Base-by-base conservation (phyloP, 2,797 vertebrate genomes). In the Hoplostethus atlanticus region DNA sequence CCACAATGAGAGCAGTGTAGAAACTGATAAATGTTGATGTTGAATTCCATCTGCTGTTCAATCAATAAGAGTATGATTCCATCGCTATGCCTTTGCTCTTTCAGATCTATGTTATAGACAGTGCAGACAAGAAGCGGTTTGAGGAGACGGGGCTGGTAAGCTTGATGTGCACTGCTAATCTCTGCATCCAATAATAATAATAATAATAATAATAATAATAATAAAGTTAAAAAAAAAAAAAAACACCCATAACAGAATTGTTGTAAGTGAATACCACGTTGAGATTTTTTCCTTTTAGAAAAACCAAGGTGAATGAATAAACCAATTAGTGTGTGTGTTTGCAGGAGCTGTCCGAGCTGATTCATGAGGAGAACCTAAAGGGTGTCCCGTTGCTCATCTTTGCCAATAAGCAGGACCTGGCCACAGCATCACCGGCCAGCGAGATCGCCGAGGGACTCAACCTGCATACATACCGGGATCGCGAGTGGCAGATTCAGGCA, bases 91-190 rank as follows among this genome's bases (percentile, higher is more conserved):
- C 6, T 73, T 71, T 83, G 46, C 59, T 71, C 11, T 1, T 91
- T 69, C 86, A 97, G 96, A 97, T 97, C 87, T 97, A 97, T 61
- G 96, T 97, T 30, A 97, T 97, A 81, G 97, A 97, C 93, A 97
- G 96, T 0, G 95, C 96, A 3, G 96, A 97, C 88, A 96, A 96
- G 91, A 97, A 97, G 91, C 93, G 96, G 48, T 97, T 97, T 8
- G 97, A 97, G 80, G 96, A 97, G 92, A 97, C 96, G 0, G 96
- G 96, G 68, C 93, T 96, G 96, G 96, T 97, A 93, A 84, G 93
- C 47, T 55, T 48, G 11, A 44, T 31, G 15, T 25, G 60, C 31
- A 13, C 9, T 47, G 52, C 16, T 7, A 25, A 48, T 77, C 48
- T 28, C 16, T 50, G 8, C 16, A 60, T n/a, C 12, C 34, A 58